Conservation (phyloP, 2,797 vertebrate genomes). For the Crenuchus spilurus region DNA sequence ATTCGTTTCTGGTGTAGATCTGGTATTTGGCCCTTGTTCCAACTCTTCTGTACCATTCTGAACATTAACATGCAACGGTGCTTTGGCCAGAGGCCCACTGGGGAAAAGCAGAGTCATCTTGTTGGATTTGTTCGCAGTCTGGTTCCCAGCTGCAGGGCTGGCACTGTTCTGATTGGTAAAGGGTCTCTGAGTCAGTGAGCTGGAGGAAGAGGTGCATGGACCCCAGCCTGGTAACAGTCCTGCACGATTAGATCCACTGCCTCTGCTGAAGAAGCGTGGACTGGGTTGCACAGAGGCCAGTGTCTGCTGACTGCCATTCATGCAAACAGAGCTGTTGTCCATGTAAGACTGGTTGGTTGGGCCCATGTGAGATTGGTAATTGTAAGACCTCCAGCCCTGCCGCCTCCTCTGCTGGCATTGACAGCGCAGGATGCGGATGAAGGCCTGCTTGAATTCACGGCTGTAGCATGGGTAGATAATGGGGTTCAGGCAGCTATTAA, state of each 20-base stretch:
- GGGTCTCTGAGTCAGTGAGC: constrained; percentile 55
- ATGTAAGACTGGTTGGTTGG: constrained; percentile 83
- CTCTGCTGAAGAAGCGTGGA: constrained; percentile 82
- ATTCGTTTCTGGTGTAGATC: constrained; percentile 25
- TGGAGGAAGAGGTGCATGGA: constrained; percentile 66
- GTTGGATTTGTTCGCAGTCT: constrained; percentile 38
- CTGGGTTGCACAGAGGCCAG: constrained; percentile 86
- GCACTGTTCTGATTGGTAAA: constrained; percentile 38
- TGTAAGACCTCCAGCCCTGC: constrained; percentile 84
- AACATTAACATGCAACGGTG: constrained; percentile 26
- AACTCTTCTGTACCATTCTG: constrained; percentile 38
- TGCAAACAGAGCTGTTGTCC: constrained; percentile 83
- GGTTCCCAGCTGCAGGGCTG: background rate
- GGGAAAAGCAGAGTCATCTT: constrained; percentile 42
- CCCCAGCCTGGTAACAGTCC: constrained; percentile 77
- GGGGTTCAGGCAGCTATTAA: constrained; percentile 98
- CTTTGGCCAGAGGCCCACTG: background rate
- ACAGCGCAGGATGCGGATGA: constrained; percentile 90
- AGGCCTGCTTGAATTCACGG: constrained; percentile 96
- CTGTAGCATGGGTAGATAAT: constrained; percentile 98
- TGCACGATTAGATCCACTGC: constrained; percentile 75
- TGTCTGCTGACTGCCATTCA: constrained; percentile 90
- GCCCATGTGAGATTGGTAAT: constrained; percentile 86
- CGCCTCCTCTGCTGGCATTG: constrained; percentile 86
- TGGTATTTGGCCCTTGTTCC: constrained; percentile 10